Evolutionary conservation across 2,888 invertebrate genomes (phyloP).

Genomic region (Clostera curtula): DNA sequence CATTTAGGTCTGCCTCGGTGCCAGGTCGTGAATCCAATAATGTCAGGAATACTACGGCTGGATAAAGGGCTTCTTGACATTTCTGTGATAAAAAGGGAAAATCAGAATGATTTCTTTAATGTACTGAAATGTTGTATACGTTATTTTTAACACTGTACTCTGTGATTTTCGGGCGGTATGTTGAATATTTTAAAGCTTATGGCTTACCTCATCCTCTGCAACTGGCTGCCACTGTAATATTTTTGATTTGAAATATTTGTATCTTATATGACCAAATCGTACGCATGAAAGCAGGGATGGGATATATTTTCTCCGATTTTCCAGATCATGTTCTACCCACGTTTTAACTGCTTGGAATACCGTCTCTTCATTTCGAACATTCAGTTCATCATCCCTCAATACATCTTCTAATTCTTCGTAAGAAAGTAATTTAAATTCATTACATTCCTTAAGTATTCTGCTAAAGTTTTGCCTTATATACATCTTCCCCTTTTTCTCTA

Average conservation of each 20-base stretch:
- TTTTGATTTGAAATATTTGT: slow-evolving; percentile 72
- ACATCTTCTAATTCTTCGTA: slow-evolving; percentile 78
- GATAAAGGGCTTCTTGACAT: slow-evolving; percentile 70
- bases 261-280: slow-evolving; percentile 79
- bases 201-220: slow-evolving; percentile 61
- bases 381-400: slow-evolving; percentile 81
- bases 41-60: slow-evolving; percentile 70
- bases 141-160: no score
- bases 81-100: slow-evolving; percentile 41
- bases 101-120: no score
- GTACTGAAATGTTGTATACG: no score
- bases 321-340: slow-evolving; percentile 79
- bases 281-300: slow-evolving; percentile 78
- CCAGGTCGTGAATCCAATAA: slow-evolving; percentile 64
- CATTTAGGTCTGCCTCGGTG: slow-evolving; percentile 67
- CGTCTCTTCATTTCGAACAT: slow-evolving; percentile 81
- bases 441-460: slow-evolving; percentile 76
- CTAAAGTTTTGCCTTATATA: slow-evolving; percentile 76
- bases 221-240: slow-evolving; percentile 73
- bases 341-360: slow-evolving; percentile 83
- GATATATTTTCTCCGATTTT: slow-evolving; percentile 69
- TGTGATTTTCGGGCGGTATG: not conserved
- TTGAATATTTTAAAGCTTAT: slow-evolving; percentile 4
- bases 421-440: slow-evolving; percentile 77
- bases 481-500: slow-evolving; percentile 76